A percentile compares a stretch with the other conserved stretches of the same genome.
Evolutionary conservation across 2,888 invertebrate species (phyloP).

Genomic region (Platycnemis pennipes): DNA sequence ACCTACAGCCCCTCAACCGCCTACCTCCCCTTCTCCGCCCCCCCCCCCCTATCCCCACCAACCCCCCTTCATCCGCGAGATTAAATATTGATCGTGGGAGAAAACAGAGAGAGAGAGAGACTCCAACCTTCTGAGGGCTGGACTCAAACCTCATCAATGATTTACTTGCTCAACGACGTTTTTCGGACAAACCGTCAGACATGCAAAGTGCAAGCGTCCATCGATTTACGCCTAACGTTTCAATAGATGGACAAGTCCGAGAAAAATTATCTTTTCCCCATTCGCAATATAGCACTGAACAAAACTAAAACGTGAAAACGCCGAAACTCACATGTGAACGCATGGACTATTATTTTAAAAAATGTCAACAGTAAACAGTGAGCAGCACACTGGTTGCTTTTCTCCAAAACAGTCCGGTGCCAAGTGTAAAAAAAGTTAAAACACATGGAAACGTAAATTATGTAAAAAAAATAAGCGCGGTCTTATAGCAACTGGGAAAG

Average conservation of each 20-base stretch:
- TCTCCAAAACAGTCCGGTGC: too few relatives aligned
- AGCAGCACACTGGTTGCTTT: too few relatives aligned
- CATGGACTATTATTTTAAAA: too few relatives aligned
- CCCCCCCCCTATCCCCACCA: neutral
- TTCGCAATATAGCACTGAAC: too few relatives aligned
- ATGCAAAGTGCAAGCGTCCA: neutral
- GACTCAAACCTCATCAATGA: conserved; percentile 14
- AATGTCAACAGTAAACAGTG: too few relatives aligned
- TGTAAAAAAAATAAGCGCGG: too few relatives aligned
- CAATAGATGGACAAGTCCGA: neutral
- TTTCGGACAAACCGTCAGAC: neutral
- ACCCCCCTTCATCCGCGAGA: neutral
- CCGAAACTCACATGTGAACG: too few relatives aligned
- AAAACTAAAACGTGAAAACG: too few relatives aligned
- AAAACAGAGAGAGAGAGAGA: neutral
- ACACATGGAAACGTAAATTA: too few relatives aligned
- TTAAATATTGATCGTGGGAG: neutral
- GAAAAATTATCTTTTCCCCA: too few relatives aligned
- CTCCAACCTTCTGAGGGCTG: neutral
- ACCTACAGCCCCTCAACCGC: neutral
- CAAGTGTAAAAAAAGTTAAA: too few relatives aligned
- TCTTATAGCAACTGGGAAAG: too few relatives aligned
- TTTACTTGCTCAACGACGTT: neutral
- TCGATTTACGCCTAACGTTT: neutral
- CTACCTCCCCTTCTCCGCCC: neutral